phyloP scores from a whole-genome alignment of 2,888 invertebrate genomes.

The Caenorhabditis sinica region DNA sequence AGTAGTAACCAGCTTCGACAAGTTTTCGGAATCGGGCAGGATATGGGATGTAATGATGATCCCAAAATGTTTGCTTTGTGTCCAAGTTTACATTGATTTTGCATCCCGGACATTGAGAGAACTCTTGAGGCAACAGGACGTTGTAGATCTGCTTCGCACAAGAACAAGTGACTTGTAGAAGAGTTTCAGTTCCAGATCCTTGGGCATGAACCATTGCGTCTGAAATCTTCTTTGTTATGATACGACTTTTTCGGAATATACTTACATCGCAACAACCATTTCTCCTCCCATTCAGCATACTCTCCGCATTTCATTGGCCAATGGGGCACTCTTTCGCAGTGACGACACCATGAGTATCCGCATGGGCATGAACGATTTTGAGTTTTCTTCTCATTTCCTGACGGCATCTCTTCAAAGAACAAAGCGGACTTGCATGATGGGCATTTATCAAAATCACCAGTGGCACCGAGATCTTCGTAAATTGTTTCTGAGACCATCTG shows the following conservation, averaged over 20 bases:
- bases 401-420: slow-evolving; percentile 29
- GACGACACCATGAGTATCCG: slow-evolving; percentile 49
- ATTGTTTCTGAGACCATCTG: slow-evolving; percentile 51
- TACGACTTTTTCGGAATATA: neutral
- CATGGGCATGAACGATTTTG: slow-evolving; percentile 56
- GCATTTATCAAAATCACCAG: slow-evolving; percentile 42
- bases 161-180: slow-evolving; percentile 34
- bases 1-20: slow-evolving; percentile 12
- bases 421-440: slow-evolving; percentile 36
- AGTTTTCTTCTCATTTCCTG: neutral
- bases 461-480: slow-evolving; percentile 48
- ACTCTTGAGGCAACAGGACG: slow-evolving; percentile 10
- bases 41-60: slow-evolving; percentile 29
- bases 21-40: slow-evolving; percentile 29
- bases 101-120: slow-evolving; percentile 22
- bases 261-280: slow-evolving; percentile 57
- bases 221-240: neutral
- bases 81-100: slow-evolving; percentile 24
- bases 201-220: slow-evolving; percentile 36
- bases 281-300: slow-evolving; percentile 50
- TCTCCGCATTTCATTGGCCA: slow-evolving; percentile 54
- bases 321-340: slow-evolving; percentile 42
- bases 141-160: slow-evolving; percentile 27
- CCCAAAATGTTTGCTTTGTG: slow-evolving; percentile 29
- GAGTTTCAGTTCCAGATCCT: slow-evolving; percentile 35